Evolutionary conservation across 2,797 vertebrate genomes (phyloP), one percentile per base, ranked within the genome.

Genomic region (Champsocephalus gunnari): DNA sequence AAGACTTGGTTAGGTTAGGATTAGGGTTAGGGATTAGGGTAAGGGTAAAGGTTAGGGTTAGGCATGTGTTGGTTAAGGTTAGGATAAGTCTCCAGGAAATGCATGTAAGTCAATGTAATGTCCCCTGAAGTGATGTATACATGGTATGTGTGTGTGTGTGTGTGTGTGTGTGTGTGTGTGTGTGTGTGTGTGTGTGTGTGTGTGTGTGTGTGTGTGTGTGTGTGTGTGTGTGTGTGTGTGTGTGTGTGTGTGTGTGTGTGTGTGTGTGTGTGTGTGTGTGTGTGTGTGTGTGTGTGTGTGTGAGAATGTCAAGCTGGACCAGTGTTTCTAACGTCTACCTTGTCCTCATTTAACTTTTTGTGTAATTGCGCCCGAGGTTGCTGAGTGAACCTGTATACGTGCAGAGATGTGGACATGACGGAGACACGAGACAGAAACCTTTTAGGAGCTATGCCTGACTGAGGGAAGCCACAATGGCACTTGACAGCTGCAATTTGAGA

Each of bases 401-500:
- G 71, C 49, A 24, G 65, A 69, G 54, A 85, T 76, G 65, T n/a
- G 83, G 85, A 88, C 81, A 75, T 65, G 69, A 86, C 67, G 74
- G 81, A 87, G 83, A 86, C 83, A 84, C 63, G 71, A 83, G 77
- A 77, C 79, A 50, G 58, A 66, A 78, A 80, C 41, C 48, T 77
- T 84, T 82, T 53, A 47, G 79, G 63, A 71, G 74, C 65, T 71
- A 41, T 44, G 72, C 61, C 65, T 55, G 78, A 79, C 72, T 74
- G 82, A 82, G 78, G 62, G 71, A 79, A 83, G 57, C 71, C 72
- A 80, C 70, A 71, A 89, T 82, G 81, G 73, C 47, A 54, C 70
- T 59, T 67, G 81, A 86, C 85, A 87, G 88, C 77, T 1, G 81
- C 82, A 89, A 92, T 88, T 79, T 89, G 79, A 87, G 87, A 91